These are phyloP conservation scores for Acrobasis repandana DNA, from an alignment of 2,888 invertebrate species.

Conservation along the genomic window DNA sequence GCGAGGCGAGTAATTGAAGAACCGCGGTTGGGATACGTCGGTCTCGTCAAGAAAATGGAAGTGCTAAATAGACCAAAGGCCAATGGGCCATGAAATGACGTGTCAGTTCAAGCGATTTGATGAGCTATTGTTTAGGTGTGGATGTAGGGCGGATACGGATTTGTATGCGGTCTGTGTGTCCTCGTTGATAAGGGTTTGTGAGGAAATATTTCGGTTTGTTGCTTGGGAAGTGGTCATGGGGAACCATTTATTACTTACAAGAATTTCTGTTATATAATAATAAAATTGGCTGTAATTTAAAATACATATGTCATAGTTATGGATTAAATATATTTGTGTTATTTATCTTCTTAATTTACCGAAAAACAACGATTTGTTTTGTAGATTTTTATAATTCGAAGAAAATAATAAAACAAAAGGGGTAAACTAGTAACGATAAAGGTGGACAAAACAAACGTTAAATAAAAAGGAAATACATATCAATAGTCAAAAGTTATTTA, in stretches of 20 bases:
- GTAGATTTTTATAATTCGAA: too few species aligned
- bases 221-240: neutral
- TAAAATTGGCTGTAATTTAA: too few species aligned
- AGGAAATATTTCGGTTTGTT: neutral
- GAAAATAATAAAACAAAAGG: too few species aligned
- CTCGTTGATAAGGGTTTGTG: neutral
- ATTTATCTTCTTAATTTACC: too few species aligned
- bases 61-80: constrained; percentile 64
- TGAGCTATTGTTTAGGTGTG: constrained; percentile 41
- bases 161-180: constrained; percentile 7
- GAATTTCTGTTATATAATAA: neutral
- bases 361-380: too few species aligned
- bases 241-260: neutral
- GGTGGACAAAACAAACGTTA: too few species aligned
- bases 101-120: constrained; percentile 49
- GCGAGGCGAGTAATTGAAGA: constrained; percentile 48
- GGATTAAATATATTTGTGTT: too few species aligned
- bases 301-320: too few species aligned
- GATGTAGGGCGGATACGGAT: constrained; percentile 22
- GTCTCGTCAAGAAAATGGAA: constrained; percentile 60
- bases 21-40: constrained; percentile 39
- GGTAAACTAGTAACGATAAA: too few species aligned
- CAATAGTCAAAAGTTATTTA: too few species aligned
- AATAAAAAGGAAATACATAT: too few species aligned
- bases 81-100: constrained; percentile 66